phyloP scores from a whole-genome alignment of 2,888 invertebrate genomes.

The Conchocele bisecta region DNA sequence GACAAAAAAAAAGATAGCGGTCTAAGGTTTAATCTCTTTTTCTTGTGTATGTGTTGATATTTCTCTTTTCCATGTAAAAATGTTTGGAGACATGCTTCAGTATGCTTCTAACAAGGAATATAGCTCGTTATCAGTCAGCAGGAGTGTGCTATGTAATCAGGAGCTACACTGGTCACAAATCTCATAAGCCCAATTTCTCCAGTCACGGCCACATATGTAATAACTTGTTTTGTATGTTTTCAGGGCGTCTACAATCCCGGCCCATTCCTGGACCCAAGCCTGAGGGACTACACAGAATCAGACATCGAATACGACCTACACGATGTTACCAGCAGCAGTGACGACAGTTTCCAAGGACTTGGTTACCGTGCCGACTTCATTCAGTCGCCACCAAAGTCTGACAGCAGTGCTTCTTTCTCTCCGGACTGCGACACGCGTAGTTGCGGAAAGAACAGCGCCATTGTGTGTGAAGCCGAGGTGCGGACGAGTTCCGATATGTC shows the following conservation, averaged over 20 bases:
- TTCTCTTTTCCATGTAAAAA: too few species aligned
- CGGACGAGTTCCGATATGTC: constrained; percentile 70
- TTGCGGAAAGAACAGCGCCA: constrained; percentile 75
- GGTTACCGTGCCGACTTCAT: constrained; percentile 57
- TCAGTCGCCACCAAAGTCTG: constrained; percentile 58
- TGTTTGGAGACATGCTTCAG: too few species aligned
- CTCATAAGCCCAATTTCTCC: too few species aligned
- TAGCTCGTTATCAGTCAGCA: too few species aligned
- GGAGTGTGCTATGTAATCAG: too few species aligned
- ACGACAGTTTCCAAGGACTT: constrained; percentile 59
- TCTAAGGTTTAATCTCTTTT: too few species aligned
- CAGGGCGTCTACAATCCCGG: constrained; percentile 58
- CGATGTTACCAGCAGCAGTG: constrained; percentile 56
- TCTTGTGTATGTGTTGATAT: too few species aligned
- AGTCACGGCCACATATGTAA: too few species aligned
- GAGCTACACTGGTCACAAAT: too few species aligned
- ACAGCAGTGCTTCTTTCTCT: constrained; percentile 52
- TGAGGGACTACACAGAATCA: constrained; percentile 48
- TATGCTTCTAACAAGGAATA: too few species aligned
- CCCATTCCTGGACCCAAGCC: constrained; percentile 34
- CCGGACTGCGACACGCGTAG: constrained; percentile 67
- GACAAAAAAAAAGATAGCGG: too few species aligned
- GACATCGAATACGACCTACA: constrained; percentile 48
- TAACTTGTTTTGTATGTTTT: constrained; percentile 30
- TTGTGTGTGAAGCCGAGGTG: constrained; percentile 74